Evolutionary conservation across 1,140 invertebrate genomes (phyloP).

Genomic region (Babylonia areolata): DNA sequence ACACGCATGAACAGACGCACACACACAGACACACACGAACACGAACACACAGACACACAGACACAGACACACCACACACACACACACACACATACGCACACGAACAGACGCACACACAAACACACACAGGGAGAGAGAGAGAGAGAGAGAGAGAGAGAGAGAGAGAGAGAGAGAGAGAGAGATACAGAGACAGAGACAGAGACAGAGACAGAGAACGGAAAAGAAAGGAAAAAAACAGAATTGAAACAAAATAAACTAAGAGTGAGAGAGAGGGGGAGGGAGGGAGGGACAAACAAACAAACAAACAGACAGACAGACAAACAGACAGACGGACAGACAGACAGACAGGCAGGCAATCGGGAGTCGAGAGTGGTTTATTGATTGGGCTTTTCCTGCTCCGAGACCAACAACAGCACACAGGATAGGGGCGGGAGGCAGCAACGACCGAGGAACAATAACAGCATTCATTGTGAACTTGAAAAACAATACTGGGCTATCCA

Average conservation of each 20-base stretch:
- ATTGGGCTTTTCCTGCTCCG: too few species aligned
- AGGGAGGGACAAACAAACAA: neutral
- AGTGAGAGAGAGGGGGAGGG: constrained; percentile 6
- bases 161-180: neutral
- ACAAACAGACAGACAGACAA: neutral
- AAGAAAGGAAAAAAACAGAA: neutral
- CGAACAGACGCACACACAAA: neutral
- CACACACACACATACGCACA: neutral
- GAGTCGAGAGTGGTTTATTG: too few species aligned
- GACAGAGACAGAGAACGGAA: neutral
- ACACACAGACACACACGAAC: neutral
- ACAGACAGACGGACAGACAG: neutral
- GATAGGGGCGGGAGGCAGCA: too few species aligned
- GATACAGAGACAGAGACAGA: neutral
- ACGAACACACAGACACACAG: neutral
- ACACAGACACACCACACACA: neutral
- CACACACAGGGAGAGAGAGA: neutral
- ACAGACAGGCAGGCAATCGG: neutral
- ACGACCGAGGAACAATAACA: too few species aligned
- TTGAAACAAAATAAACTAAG: neutral
- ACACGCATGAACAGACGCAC: neutral
- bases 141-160: neutral
- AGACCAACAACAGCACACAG: too few species aligned
- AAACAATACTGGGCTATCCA: too few species aligned
- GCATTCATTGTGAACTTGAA: too few species aligned